Conservation (phyloP, 2,888 invertebrate genomes). For the Poecilus cupreus region DNA sequence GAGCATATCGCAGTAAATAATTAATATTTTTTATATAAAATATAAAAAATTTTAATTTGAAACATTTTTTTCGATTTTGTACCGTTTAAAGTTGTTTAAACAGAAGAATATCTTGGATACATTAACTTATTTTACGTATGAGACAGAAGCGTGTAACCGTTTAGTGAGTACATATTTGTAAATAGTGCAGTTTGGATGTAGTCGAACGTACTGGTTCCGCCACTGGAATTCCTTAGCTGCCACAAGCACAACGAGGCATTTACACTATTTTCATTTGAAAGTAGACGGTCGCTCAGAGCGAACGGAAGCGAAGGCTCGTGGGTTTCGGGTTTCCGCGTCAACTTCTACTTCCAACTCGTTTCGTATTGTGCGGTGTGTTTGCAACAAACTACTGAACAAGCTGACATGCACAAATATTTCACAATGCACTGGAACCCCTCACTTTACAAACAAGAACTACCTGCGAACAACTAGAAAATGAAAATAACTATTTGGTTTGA, state of each 20-base stretch:
- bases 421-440: neutral
- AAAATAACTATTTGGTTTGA: neutral
- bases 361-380: conserved; percentile 3
- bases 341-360: neutral
- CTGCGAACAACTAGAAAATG: neutral
- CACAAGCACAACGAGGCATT: neutral
- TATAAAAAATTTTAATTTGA: too few relatives aligned
- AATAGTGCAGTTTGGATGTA: too few relatives aligned
- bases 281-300: neutral
- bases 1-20: too few relatives aligned
- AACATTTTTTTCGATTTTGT: too few relatives aligned
- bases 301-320: neutral
- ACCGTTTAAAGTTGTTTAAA: too few relatives aligned
- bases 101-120: too few relatives aligned
- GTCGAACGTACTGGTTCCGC: neutral
- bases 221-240: conserved; percentile 2
- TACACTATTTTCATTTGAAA: conserved; percentile 21
- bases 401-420: conserved; percentile 1
- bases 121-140: too few relatives aligned
- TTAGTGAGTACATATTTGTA: too few relatives aligned
- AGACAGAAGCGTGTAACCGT: too few relatives aligned
- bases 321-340: neutral
- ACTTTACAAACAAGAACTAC: neutral
- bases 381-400: neutral
- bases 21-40: too few relatives aligned